A percentile compares a stretch with the other conserved stretches of the same genome.
These are phyloP conservation scores for Brienomyrus brachyistius DNA, from an alignment of 2,113 vertebrate genomes.

Conservation along the genomic window DNA sequence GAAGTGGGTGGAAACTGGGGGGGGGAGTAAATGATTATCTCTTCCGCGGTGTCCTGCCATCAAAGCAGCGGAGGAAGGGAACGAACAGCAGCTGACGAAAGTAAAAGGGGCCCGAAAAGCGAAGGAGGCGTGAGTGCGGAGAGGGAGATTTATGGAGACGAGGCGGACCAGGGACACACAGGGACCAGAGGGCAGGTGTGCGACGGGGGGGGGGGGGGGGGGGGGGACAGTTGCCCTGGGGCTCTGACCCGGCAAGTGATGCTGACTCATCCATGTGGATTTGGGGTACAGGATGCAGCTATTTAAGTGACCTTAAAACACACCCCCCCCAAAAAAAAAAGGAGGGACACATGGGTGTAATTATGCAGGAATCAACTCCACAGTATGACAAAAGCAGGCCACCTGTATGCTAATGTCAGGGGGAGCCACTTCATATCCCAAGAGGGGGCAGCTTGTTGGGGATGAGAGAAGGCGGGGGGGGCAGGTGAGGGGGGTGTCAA, in stretches of 20 bases:
- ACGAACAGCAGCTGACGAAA: background rate
- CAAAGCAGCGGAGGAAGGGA: background rate
- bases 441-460: constrained; percentile 21
- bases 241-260: background rate
- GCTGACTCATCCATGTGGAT: background rate
- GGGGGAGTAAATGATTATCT: constrained; percentile 1
- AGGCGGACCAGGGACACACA: constrained; percentile 49
- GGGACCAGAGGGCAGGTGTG: constrained; percentile 40
- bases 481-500: constrained; percentile 35
- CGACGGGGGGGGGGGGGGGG: background rate
- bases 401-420: constrained; percentile 56
- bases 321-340: constrained; percentile 27
- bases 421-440: background rate
- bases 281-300: constrained; percentile 46
- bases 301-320: constrained; percentile 58
- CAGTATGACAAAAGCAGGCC: constrained; percentile 39
- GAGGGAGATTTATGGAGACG: background rate
- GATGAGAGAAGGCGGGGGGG: constrained; percentile 35
- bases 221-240: background rate
- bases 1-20: constrained; percentile 37
- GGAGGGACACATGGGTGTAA: constrained; percentile 44
- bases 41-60: constrained; percentile 19
- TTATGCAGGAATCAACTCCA: constrained; percentile 45
- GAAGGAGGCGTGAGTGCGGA: background rate
- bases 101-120: background rate